Conservation (phyloP, 2,888 invertebrate species). For the Mellilla xanthometata region DNA sequence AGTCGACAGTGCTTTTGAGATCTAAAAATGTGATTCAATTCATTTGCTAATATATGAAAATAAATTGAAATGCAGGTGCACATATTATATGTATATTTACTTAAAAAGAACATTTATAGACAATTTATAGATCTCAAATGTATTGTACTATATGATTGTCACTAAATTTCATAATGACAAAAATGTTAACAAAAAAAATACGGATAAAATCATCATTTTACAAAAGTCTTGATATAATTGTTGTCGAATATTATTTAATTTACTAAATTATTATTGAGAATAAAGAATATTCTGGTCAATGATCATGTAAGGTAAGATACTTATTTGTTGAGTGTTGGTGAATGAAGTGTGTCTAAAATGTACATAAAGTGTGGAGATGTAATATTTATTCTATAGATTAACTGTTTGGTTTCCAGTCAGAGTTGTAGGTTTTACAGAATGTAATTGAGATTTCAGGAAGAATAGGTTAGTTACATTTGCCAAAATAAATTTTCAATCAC, state of each 20-base stretch:
- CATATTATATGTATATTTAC: neutral
- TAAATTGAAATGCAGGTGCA: neutral
- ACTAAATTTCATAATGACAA: conserved; percentile 32
- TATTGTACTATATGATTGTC: conserved; percentile 15
- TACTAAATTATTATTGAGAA: conserved; percentile 59
- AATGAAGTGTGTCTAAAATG: conserved; percentile 17
- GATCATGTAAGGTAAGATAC: conserved; percentile 52
- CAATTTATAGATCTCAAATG: conserved; percentile 22
- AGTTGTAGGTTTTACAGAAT: conserved; percentile 69
- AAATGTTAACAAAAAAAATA: conserved; percentile 32
- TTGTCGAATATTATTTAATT: conserved; percentile 47
- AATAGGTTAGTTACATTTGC: conserved; percentile 80
- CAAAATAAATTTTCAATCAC: conserved; percentile 81
- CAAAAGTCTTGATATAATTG: conserved; percentile 28
- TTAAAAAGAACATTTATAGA: too few species aligned
- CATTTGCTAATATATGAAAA: neutral
- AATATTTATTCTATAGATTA: conserved; percentile 66
- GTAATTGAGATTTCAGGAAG: conserved; percentile 69
- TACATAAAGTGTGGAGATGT: conserved; percentile 49
- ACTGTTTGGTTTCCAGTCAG: conserved; percentile 44
- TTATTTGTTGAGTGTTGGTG: conserved; percentile 7
- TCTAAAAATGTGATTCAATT: conserved; percentile 8
- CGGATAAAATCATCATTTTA: neutral
- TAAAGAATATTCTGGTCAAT: conserved; percentile 69
- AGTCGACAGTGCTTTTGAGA: conserved; percentile 21